A percentile compares a stretch with the other conserved stretches of the same genome.
phyloP scores from a whole-genome alignment of 2,888 invertebrate species.

The Eledone cirrhosa region DNA sequence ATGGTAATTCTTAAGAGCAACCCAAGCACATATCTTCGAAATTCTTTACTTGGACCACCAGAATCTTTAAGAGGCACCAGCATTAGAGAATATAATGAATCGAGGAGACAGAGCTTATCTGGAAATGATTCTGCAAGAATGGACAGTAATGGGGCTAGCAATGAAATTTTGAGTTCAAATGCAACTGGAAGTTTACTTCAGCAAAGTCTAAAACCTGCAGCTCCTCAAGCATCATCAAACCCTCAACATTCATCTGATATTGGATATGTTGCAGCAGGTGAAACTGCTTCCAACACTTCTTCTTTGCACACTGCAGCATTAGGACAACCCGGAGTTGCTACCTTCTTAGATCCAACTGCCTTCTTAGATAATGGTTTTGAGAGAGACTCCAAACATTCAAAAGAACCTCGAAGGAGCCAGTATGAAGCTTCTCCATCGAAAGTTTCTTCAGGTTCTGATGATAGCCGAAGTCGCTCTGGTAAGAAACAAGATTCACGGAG shows the following conservation, averaged over 20 bases:
- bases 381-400: not conserved
- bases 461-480: not conserved
- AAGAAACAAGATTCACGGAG: not conserved
- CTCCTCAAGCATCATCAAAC: not conserved
- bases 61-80: not conserved
- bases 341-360: not conserved
- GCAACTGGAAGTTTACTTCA: not conserved
- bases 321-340: not conserved
- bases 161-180: slow-evolving; percentile 32
- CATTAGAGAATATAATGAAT: not conserved
- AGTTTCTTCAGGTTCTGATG: not conserved
- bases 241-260: not conserved
- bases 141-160: not conserved
- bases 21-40: not conserved
- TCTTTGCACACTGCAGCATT: not conserved
- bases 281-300: not conserved
- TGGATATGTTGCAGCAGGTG: not conserved
- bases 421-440: not conserved
- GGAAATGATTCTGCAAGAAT: slow-evolving; percentile 27
- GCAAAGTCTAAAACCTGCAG: no score
- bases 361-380: not conserved
- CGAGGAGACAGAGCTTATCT: not conserved
- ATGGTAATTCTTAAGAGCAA: slow-evolving; percentile 33
- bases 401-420: not conserved
- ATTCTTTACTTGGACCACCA: not conserved